Percentiles rank a stretch among this genome's conserved stretches.
Evolutionary conservation across 2,113 vertebrate species (phyloP).

Genomic region (Rissa tridactyla): DNA sequence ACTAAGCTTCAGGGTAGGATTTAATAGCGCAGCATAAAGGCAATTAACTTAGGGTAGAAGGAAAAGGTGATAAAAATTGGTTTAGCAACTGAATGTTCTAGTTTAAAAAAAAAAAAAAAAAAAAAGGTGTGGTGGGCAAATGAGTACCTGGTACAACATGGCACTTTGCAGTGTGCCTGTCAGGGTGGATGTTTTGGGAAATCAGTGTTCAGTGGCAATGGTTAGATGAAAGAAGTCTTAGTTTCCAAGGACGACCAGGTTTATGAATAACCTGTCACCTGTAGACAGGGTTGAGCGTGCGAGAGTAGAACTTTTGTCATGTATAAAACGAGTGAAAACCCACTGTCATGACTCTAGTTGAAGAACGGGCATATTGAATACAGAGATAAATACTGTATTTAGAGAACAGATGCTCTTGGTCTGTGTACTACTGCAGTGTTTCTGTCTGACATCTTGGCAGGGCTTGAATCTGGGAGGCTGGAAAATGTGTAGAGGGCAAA

Average conservation of each 20-base stretch:
- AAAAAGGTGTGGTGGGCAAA: not conserved
- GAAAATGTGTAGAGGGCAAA: not conserved
- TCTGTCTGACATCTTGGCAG: not conserved
- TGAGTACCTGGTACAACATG: not conserved
- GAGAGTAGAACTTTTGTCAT: not conserved
- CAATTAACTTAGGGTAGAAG: not conserved
- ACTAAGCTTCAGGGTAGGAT: not conserved
- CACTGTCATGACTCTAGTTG: not conserved
- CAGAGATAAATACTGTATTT: not conserved
- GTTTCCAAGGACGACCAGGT: not conserved
- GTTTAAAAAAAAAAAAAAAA: not conserved
- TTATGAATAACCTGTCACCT: not conserved
- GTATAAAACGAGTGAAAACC: not conserved
- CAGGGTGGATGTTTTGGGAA: not conserved
- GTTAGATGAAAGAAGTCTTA: not conserved
- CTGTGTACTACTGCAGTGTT: not conserved
- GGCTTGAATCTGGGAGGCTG: not conserved
- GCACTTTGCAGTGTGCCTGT: not conserved
- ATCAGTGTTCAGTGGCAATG: not conserved
- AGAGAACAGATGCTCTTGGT: not conserved
- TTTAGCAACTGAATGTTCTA: not conserved
- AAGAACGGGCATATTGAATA: not conserved
- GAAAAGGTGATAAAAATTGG: not conserved
- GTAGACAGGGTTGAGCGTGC: not conserved
- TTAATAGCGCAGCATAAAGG: not conserved